Base-by-base conservation (phyloP, 2,888 invertebrate species). In the Clitarchus hookeri region DNA sequence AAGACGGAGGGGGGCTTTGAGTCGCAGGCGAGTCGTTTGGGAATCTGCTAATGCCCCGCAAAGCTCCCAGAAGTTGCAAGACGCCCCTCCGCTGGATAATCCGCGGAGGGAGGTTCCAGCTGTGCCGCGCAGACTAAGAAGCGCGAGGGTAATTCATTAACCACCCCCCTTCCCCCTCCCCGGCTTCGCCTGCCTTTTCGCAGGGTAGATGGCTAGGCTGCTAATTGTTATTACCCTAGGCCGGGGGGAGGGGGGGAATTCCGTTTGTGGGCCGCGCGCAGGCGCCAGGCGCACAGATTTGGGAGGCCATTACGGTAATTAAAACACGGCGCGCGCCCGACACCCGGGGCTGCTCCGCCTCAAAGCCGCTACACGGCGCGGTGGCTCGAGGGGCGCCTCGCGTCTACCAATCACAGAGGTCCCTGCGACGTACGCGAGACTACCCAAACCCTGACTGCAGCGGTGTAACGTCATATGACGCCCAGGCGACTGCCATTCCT, bases 311-410 rank as follows among this genome's bases (percentile, higher is more conserved):
- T 85, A 85, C 13, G 26, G 36, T 85, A 85, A 85, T 85, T 85
- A 85, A 85, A 85, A 85, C 85, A 79, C 85, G 27, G 83, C 83
- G 53, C 88, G 87, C 88, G 87, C 86, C 87, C 88, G 85, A 36
- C 65, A 65, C 65, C 19, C 65, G 11, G 48, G 48, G 48, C 48
- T 19, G 13, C 53, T 53, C 53, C n/a, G n/a, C 65, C 65, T 23
- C 13, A 19, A 13, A 19, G 16, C 65, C 65, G 16, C 65, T 16
- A 6, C 65, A 16, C n/a, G 6, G 19, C 23, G 19, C 19, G 19
- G 65, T 19, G 19, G 65, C 65, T 48, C 8, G 48, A 12, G 12
- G 48, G 48, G 12, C 8, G 6, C 48, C 16, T 16, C 48, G 19
- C n/a, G 65, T n/a, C 65, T 19, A 23, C 65, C n/a, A 65, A 23